These are phyloP conservation scores for Xenopus laevis DNA, from an alignment of 2,113 vertebrate species.

Conservation along the genomic window DNA sequence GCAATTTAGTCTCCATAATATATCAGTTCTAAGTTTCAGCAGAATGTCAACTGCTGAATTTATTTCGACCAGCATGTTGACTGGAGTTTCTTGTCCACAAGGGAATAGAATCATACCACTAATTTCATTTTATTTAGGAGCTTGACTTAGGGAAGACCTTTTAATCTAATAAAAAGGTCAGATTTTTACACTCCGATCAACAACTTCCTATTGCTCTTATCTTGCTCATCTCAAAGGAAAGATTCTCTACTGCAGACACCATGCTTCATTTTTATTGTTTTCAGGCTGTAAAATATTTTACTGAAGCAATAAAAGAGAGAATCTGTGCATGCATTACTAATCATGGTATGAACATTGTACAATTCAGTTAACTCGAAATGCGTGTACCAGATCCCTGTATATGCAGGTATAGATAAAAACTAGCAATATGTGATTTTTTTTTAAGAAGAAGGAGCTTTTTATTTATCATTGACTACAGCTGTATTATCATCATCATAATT, in stretches of 20 bases:
- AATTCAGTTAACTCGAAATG: background rate
- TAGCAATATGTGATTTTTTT: constrained; percentile 8
- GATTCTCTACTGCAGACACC: constrained; percentile 2
- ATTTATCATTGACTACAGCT: constrained; percentile 34
- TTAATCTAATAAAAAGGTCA: constrained; percentile 23
- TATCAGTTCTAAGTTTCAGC: constrained; percentile 53
- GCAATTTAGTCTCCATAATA: constrained; percentile 53
- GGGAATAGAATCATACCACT: constrained; percentile 49
- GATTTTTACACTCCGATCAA: constrained; percentile 27
- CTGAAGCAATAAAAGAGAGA: constrained; percentile 12
- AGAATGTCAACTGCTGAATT: constrained; percentile 55
- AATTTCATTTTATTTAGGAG: constrained; percentile 49
- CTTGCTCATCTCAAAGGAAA: constrained; percentile 11
- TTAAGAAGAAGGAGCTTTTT: constrained; percentile 32
- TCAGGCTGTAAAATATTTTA: background rate
- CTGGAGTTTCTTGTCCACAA: constrained; percentile 37
- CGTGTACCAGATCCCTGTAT: too few relatives aligned
- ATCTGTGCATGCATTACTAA: constrained; percentile 15
- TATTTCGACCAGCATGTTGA: constrained; percentile 51
- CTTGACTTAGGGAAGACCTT: constrained; percentile 47
- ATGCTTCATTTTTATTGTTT: constrained; percentile 19
- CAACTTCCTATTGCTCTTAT: constrained; percentile 25
- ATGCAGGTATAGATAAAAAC: too few relatives aligned
- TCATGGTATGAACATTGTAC: background rate
- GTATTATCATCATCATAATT: constrained; percentile 42